Evolutionary conservation across 2,797 vertebrate genomes (phyloP).

Genomic region (Acomys russatus): DNA sequence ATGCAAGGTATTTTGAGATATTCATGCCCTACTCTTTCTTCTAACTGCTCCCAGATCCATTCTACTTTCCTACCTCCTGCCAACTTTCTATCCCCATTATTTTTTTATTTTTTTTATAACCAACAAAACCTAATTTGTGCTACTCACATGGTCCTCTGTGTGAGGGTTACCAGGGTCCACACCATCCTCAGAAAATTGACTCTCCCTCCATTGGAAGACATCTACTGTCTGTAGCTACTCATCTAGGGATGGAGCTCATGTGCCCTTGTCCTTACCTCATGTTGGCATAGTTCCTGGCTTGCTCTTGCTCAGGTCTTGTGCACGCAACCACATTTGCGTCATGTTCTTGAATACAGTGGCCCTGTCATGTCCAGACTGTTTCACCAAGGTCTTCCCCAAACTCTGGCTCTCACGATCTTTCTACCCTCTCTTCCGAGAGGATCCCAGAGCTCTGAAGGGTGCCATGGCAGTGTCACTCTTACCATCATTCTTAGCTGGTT

Average conservation of each 20-base stretch:
- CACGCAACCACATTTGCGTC: no score
- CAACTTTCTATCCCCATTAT: no score
- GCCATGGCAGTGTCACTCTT: background rate
- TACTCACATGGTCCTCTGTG: background rate
- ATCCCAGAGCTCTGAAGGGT: no score
- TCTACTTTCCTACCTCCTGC: no score
- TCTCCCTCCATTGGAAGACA: background rate
- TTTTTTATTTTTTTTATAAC: background rate
- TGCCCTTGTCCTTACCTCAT: background rate
- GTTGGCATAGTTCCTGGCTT: background rate
- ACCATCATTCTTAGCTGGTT: conserved; percentile 48
- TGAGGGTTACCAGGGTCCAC: no score
- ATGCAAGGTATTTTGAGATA: background rate
- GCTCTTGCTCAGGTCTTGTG: background rate
- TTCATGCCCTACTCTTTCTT: background rate
- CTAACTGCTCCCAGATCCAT: no score
- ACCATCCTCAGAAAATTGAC: background rate
- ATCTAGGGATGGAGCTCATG: background rate
- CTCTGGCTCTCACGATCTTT: background rate
- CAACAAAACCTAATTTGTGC: background rate
- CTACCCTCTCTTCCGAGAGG: background rate
- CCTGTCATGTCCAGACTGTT: background rate
- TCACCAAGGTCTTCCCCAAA: background rate
- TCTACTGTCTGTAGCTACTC: background rate
- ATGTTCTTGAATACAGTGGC: background rate